Conservation (phyloP, 2,888 invertebrate species). For the Abrostola tripartita region DNA sequence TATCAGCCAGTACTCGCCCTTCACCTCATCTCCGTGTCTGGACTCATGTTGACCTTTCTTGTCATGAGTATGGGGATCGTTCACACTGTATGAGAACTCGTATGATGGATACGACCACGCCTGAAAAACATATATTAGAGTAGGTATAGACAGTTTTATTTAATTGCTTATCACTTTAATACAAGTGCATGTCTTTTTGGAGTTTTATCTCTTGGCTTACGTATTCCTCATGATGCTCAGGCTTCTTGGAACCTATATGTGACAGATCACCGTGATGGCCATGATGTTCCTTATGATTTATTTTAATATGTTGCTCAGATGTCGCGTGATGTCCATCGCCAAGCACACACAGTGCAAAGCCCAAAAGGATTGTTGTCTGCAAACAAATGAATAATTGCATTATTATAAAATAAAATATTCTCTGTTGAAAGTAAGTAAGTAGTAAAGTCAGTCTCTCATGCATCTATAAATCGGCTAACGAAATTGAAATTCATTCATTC, state of each 20-base stretch:
- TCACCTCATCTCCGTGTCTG: constrained; percentile 84
- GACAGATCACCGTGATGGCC: constrained; percentile 68
- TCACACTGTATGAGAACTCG: constrained; percentile 87
- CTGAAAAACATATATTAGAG: constrained; percentile 53
- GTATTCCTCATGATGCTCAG: constrained; percentile 82
- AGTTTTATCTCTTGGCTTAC: constrained; percentile 62
- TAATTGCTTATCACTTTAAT: not conserved
- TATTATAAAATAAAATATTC: too few relatives aligned
- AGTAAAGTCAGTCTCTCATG: too few relatives aligned
- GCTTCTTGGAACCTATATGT: constrained; percentile 69
- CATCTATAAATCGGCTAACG: too few relatives aligned
- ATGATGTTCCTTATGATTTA: constrained; percentile 52
- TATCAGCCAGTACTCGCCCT: constrained; percentile 85
- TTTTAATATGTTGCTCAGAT: constrained; percentile 72
- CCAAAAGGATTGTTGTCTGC: constrained; percentile 68
- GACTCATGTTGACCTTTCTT: constrained; percentile 84
- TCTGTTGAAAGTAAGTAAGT: too few relatives aligned
- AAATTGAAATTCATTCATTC: too few relatives aligned
- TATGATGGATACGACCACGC: constrained; percentile 84
- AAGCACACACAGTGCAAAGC: constrained; percentile 67
- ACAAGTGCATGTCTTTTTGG: not conserved
- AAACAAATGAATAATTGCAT: constrained; percentile 18
- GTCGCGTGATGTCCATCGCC: constrained; percentile 66
- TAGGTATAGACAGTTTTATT: not conserved
- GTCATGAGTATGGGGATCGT: constrained; percentile 88